Evolutionary conservation across 2,113 vertebrate species (phyloP).

Genomic region (Lonchura striata): DNA sequence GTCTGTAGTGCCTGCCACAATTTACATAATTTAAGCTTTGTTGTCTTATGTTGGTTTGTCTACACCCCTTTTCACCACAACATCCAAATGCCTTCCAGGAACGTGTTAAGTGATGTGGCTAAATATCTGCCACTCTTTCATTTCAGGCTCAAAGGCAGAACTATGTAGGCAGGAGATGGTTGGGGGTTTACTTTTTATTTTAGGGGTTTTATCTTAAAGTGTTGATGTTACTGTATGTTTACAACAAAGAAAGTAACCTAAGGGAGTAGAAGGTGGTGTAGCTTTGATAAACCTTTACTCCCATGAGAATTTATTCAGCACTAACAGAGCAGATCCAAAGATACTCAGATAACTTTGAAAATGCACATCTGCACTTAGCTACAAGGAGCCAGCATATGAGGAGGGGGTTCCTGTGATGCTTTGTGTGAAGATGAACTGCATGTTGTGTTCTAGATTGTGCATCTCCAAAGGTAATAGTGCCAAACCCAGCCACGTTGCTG

Average conservation of each 20-base stretch:
- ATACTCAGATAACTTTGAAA: background rate
- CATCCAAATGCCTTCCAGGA: constrained; percentile 46
- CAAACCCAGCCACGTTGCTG: background rate
- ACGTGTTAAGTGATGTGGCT: constrained; percentile 1
- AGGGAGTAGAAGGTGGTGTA: background rate
- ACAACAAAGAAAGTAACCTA: background rate
- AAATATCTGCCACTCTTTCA: constrained; percentile 5
- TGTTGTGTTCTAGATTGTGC: background rate
- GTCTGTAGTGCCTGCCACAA: background rate
- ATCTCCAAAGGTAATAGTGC: background rate
- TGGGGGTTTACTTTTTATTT: constrained; percentile 22
- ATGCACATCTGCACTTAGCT: background rate
- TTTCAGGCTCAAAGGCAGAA: constrained; percentile 27
- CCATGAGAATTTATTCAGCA: background rate
- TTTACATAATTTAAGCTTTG: background rate
- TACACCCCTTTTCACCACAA: background rate
- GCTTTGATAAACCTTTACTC: constrained; percentile 10
- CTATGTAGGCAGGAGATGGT: background rate
- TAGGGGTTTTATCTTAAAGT: background rate
- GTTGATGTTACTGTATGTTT: constrained; percentile 5
- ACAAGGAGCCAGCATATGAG: background rate
- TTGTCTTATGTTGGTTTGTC: background rate
- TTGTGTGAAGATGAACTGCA: background rate
- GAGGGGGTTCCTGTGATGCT: background rate
- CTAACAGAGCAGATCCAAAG: background rate